Evolutionary conservation across 1,140 invertebrate genomes (phyloP), one percentile per base, ranked within the genome.

Genomic region (Tetraneura akinire): DNA sequence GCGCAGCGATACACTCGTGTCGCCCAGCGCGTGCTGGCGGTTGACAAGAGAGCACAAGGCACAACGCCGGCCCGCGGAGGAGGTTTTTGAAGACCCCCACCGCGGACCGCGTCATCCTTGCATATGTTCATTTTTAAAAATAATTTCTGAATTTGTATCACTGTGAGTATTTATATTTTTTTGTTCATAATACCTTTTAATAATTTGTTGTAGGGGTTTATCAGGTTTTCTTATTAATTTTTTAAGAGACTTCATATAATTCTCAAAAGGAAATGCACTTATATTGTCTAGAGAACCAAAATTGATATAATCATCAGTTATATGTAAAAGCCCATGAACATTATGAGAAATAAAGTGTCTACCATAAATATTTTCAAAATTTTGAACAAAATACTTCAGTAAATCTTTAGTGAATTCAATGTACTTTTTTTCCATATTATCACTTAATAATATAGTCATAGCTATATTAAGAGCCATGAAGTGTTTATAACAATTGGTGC

Each of bases 241-340:
- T 53, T 53, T 53, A 3, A 21, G 16, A 18, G 18, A 21, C 18
- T 53, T 53, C 18, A 53, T n/a, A 53, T 21, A 53, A n/a, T 53
- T 53, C 21, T 53, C 51, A 53, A 53, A 53, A 53, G 51, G n/a
- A 53, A 21, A 53, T 2, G n/a, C n/a, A 6, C 51, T 53, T 53
- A 53, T 53, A 8, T 21, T 53, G 18, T 21, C 51, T 8, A 53
- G 51, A 53, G n/a, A 18, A 0, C n/a, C 51, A 53, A n/a, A 53
- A n/a, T 53, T 10, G 16, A 1, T 21, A 53, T 53, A 53, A n/a
- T 53, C 51, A 53, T 53, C 51, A 21, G 51, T 10, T 18, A 53
- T 53, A n/a, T 53, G 51, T 21, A 53, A n/a, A 53, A 53, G 51
- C 16, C 51, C n/a, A 53, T 53, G 51, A 53, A 53, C 51, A n/a